These are phyloP conservation scores for Takifugu flavidus DNA, from an alignment of 2,113 vertebrate species.

Conservation along the genomic window DNA sequence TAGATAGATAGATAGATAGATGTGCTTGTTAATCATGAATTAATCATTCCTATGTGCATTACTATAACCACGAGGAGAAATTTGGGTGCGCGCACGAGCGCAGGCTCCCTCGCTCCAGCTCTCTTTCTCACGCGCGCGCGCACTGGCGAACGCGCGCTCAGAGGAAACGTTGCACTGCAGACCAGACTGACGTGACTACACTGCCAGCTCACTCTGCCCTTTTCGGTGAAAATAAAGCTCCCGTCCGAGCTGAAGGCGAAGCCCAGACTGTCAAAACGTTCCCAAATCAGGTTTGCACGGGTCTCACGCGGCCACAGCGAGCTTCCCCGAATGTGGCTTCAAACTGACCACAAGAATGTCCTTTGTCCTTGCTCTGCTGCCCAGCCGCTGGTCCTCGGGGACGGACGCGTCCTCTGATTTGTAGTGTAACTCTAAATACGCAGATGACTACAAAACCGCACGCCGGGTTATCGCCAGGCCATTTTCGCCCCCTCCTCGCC, in stretches of 20 bases:
- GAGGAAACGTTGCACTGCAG: constrained; percentile 68
- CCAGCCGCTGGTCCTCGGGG: constrained; percentile 10
- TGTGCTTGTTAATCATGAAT: constrained; percentile 35
- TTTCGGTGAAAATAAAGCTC: constrained; percentile 49
- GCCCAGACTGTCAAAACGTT: constrained; percentile 29
- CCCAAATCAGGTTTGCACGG: constrained; percentile 22
- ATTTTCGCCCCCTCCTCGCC: constrained; percentile 23
- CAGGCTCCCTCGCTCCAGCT: constrained; percentile 1
- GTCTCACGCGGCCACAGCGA: too few relatives aligned
- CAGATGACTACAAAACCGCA: constrained; percentile 66
- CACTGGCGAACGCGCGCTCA: constrained; percentile 16
- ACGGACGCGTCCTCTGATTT: constrained; percentile 64
- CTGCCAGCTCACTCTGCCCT: constrained; percentile 51
- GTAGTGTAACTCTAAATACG: constrained; percentile 67
- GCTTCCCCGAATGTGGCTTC: neutral
- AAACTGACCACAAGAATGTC: constrained; percentile 26
- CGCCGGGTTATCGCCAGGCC: constrained; percentile 50
- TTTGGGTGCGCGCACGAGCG: constrained; percentile 9
- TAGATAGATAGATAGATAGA: constrained; percentile 7
- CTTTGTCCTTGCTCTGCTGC: constrained; percentile 18
- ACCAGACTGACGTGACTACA: constrained; percentile 62
- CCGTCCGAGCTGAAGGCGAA: constrained; percentile 39
- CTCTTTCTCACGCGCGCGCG: constrained; percentile 1
- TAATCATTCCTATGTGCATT: constrained; percentile 61
- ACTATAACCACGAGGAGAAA: constrained; percentile 52